Base-by-base conservation (phyloP, 2,113 vertebrate genomes). In the Phyllostomus hastatus region DNA sequence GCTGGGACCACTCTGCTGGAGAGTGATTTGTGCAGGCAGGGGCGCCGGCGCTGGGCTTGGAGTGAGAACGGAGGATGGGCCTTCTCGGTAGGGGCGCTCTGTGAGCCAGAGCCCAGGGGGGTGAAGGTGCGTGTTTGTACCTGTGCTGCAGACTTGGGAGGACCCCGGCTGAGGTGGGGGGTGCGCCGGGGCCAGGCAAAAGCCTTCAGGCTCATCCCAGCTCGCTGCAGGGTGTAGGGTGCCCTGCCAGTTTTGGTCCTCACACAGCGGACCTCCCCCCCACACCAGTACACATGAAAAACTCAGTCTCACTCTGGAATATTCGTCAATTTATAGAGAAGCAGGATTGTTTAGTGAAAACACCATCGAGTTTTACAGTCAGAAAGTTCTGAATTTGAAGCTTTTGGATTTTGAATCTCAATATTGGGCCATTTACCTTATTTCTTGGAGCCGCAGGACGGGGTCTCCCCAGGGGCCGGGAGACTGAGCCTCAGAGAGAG, bases 41-140 rank as follows among this genome's bases (percentile, higher is more conserved):
- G 20, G 15, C 76, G 15, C 50, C 75, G 48, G 28, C 61, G 20
- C 33, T 16, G 91, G 67, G 82, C 91, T 88, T 95, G 80, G 50
- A 90, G 70, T 41, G 75, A 97, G 22, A 38, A 20, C 59, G 26
- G 52, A 43, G 46, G 46, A 16, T 26, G 20, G 67, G 50, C 46
- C 75, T 81, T 96, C 75, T 43, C 43, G 78, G 41, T 54, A 31
- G 72, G 28, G 72, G 16, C 17, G 33, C 14, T 3, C 0, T 2
- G 22, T 8, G 69, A 93, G 19, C 70, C 67, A 43, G 81, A 24
- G 28, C 24, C 38, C 54, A 1, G 57, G 10, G 41, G 20, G 16
- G 41, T 79, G 83, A 31, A 11, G 2, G 35, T 10, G 4, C 14
- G 15, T 10, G 20, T 84, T 22, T 26, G 8, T 59, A 24, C 66